phyloP scores from a whole-genome alignment of 2,113 vertebrate genomes.

The Siniperca knerii region DNA sequence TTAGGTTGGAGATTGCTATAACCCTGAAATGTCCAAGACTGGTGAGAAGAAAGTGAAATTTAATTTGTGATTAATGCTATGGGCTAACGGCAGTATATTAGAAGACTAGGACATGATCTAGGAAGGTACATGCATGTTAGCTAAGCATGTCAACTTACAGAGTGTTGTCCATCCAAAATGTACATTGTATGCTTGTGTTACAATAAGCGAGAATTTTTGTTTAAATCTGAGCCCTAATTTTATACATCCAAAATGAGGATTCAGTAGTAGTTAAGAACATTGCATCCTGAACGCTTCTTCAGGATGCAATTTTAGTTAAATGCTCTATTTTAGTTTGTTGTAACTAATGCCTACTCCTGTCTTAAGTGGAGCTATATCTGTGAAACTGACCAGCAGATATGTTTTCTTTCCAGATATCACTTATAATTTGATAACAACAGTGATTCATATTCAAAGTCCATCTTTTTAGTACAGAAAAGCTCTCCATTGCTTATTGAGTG shows the following conservation, averaged over 20 bases:
- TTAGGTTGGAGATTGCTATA: background rate
- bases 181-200: background rate
- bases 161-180: background rate
- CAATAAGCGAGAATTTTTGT: background rate
- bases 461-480: background rate
- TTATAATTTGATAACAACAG: background rate
- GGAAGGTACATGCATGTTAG: background rate
- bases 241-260: background rate
- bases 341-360: background rate
- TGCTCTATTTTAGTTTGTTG: background rate
- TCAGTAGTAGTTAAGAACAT: background rate
- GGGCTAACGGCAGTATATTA: no score
- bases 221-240: background rate
- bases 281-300: background rate
- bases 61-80: no score
- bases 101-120: background rate
- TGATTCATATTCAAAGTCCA: background rate
- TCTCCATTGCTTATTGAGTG: constrained; percentile 2
- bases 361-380: background rate
- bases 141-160: background rate
- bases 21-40: background rate
- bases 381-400: background rate
- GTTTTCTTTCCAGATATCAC: background rate
- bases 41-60: background rate
- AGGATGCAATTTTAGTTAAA: background rate